Evolutionary conservation across 2,113 vertebrate species (phyloP).

Genomic region (Syrmaticus mikado): DNA sequence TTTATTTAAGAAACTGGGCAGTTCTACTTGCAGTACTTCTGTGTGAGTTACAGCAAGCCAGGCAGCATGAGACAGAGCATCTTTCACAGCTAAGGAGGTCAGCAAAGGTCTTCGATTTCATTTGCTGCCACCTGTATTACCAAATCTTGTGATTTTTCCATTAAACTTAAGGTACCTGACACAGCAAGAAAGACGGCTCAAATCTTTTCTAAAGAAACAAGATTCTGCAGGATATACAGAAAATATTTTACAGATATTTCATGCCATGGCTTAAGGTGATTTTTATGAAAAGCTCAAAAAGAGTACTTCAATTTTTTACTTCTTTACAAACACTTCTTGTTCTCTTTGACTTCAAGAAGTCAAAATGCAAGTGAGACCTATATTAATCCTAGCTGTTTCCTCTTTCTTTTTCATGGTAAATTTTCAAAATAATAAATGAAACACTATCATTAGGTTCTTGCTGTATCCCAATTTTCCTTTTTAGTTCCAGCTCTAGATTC

Average conservation of each 20-base stretch:
- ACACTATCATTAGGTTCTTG: not conserved
- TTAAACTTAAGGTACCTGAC: not conserved
- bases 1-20: not conserved
- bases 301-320: not conserved
- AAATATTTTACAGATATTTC: not conserved
- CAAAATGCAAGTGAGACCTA: not conserved
- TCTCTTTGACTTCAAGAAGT: not conserved
- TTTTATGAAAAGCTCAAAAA: not conserved
- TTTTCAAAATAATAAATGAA: not conserved
- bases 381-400: constrained; percentile 9
- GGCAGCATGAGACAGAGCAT: not conserved
- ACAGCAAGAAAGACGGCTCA: not conserved
- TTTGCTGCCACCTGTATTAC: not conserved
- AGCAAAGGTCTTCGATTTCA: not conserved
- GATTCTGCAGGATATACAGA: not conserved
- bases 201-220: not conserved
- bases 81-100: not conserved
- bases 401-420: not conserved
- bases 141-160: not conserved
- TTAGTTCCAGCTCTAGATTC: not conserved
- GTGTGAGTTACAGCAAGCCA: not conserved
- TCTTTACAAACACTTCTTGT: not conserved
- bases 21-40: not conserved
- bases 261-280: not conserved
- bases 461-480: not conserved